A percentile compares a stretch with the other conserved stretches of the same genome.
Conservation (phyloP, 2,113 vertebrate genomes). For the Dicrurus megarhynchus region DNA sequence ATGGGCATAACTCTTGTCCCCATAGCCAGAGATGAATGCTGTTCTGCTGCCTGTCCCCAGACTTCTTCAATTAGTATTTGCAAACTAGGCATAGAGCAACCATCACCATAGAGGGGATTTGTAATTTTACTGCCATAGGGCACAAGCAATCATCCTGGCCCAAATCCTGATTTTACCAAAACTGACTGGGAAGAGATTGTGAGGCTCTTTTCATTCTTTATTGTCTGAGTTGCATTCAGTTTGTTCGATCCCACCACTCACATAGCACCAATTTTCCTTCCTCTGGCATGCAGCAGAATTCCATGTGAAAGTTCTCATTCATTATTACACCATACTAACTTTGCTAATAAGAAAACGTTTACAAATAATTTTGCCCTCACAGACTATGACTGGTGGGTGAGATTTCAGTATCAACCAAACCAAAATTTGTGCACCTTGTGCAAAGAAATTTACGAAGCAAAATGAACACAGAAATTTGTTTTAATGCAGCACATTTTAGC, state of each 20-base stretch:
- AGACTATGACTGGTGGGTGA: not conserved
- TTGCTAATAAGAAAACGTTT: not conserved
- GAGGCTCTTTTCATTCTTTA: not conserved
- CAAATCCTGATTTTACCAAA: not conserved
- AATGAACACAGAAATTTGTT: not conserved
- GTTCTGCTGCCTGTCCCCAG: not conserved
- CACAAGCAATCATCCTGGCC: not conserved
- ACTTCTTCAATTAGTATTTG: not conserved
- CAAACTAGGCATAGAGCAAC: not conserved
- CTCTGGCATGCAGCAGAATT: not conserved
- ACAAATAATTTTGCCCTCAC: not conserved
- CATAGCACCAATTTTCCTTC: accelerated
- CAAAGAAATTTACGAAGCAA: not conserved
- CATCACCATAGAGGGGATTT: not conserved
- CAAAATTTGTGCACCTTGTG: not conserved
- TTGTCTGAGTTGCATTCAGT: not conserved
- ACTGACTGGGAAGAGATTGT: accelerated
- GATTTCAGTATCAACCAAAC: not conserved
- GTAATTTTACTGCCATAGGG: not conserved
- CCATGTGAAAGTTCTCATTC: accelerated
- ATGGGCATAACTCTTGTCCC: not conserved
- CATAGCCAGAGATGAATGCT: not conserved
- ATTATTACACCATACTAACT: not conserved
- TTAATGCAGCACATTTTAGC: not conserved
- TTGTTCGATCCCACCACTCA: not conserved